A percentile compares a stretch with the other conserved stretches of the same genome.
Evolutionary conservation across 2,113 vertebrate species (phyloP).

Genomic region (Charadrius vociferus): DNA sequence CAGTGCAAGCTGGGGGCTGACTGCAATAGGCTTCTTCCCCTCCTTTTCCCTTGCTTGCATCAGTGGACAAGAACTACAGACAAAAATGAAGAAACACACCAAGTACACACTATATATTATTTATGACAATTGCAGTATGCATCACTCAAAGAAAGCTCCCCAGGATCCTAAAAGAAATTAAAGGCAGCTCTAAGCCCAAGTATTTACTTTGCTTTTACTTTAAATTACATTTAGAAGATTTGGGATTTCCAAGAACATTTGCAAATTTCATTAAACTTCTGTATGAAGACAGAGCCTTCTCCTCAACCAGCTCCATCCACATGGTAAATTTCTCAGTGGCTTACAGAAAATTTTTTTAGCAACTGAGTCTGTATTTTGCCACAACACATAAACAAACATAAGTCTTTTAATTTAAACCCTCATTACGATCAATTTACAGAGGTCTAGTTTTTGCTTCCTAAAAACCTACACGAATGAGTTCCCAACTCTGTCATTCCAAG

Average conservation of each 20-base stretch:
- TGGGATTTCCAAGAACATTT: neutral
- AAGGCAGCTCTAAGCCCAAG: neutral
- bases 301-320: neutral
- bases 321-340: neutral
- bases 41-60: neutral
- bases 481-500: neutral
- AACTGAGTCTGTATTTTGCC: neutral
- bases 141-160: neutral
- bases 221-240: neutral
- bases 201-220: neutral
- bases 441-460: neutral
- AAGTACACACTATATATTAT: neutral
- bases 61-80: neutral
- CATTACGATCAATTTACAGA: neutral
- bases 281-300: neutral
- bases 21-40: neutral
- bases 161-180: neutral
- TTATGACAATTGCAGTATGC: neutral
- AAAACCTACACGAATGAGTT: accelerated
- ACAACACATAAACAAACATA: neutral
- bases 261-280: neutral
- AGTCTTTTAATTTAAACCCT: neutral
- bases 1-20: neutral
- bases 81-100: neutral
- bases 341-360: neutral